Base-by-base conservation (phyloP, 2,888 invertebrate species). In the Mimas tiliae region DNA sequence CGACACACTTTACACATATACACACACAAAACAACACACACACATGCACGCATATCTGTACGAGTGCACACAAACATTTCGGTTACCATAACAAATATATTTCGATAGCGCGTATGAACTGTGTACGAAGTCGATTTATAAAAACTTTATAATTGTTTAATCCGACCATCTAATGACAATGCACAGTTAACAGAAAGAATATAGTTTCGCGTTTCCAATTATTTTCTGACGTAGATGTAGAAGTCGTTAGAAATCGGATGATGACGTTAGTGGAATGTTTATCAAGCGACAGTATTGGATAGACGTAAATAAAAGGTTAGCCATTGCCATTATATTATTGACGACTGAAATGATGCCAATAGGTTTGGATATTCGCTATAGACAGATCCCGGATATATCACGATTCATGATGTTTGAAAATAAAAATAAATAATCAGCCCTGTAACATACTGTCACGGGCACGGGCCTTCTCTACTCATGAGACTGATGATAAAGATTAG, bases 1-100 rank as follows among this genome's bases (percentile, higher is more conserved):
- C 86, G 87, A 84, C 87, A 88, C 79, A 88, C 85, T 84, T 86
- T 75, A 78, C 72, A 72, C 70, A 71, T 65, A 71, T 66, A 70
- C 55, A 69, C 64, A 38, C 66, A 71, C 70, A 69, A 11, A 9
- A 12, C 12, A 9, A 45, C 70, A 67, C 65, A 70, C 68, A 71
- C 70, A 72, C 67, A 73, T 68, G 68, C 67, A 66, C 62, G 68
- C 63, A 67, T 47, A 65, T 55, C 66, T 70, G 69, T 67, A 70
- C 71, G 68, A 78, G 71, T 78, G 74, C 78, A 81, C 74, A 76
- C 72, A 77, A 70, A 74, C 70, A 74, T 68, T 72, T 70, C 70
- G 67, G 75, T 78, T 75, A 74, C 73, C 76, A 79, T 77, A 80
- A 78, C 73, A 82, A 81, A 72, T 38, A 63, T 27, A 69, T 69